phyloP scores from a whole-genome alignment of 2,888 invertebrate species.

The Lamellibrachia columna region DNA sequence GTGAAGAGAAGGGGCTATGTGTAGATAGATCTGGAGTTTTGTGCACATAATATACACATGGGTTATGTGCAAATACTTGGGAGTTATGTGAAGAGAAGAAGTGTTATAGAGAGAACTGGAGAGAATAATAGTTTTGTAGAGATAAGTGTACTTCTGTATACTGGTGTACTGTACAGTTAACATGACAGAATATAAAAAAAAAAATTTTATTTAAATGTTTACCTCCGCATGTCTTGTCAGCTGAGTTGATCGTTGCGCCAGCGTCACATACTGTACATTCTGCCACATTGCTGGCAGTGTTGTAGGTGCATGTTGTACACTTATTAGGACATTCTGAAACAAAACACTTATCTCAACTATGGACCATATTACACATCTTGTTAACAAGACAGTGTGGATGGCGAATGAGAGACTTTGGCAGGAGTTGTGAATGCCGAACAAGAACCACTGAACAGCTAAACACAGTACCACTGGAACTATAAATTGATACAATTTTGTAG shows the following conservation, averaged over 20 bases:
- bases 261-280: constrained; percentile 21
- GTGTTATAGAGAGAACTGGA: too few species aligned
- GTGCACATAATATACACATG: too few species aligned
- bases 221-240: constrained; percentile 17
- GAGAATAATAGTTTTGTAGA: not conserved
- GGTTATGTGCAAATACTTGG: too few species aligned
- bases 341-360: not conserved
- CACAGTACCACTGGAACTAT: too few species aligned
- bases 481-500: too few species aligned
- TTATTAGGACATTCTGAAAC: constrained; percentile 22
- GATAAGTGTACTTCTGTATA: not conserved
- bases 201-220: not conserved
- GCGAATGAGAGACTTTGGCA: too few species aligned
- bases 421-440: too few species aligned
- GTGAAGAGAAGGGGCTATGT: too few species aligned
- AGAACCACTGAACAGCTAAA: too few species aligned
- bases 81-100: too few species aligned
- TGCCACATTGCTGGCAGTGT: constrained; percentile 16
- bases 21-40: too few species aligned
- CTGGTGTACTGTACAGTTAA: not conserved
- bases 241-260: not conserved
- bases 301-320: constrained; percentile 22
- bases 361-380: not conserved
- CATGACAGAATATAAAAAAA: not conserved
- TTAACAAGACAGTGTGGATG: too few species aligned